Base-by-base conservation (phyloP, 2,113 vertebrate genomes). In the Lophochroa leadbeateri region DNA sequence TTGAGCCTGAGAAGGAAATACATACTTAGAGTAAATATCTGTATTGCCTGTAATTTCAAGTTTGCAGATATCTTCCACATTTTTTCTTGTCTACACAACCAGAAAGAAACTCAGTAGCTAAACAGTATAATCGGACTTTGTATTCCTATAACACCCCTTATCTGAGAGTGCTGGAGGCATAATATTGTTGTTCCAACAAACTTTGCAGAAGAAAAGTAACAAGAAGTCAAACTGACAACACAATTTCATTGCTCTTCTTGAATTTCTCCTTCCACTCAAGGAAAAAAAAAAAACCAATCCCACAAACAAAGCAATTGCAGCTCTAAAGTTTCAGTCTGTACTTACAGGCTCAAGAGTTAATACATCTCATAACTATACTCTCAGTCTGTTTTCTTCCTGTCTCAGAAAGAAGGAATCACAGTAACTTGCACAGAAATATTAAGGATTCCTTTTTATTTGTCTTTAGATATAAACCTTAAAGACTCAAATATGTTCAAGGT, bases 371-470 rank as follows among this genome's bases (percentile, higher is more conserved):
- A 92, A 55, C 81, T 53, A 7, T 5, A 70, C n/a, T 44, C 69
- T 75, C 88, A 55, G 74, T 39, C 52, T 80, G 52, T 20, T 91
- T 79, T 52, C 33, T 67, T 88, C 29, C 52, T 65, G 41, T 57
- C 90, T 95, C 77, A 68, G 50, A 68, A 63, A 70, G 49, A 49
- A 78, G 35, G 23, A 78, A 84, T 44, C 86, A 86, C 80, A 96
- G 58, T 88, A 92, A 91, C 46, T 53, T 77, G 44, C 72, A 91
- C 46, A 70, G 86, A 94, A 86, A 86, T 83, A 77, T 83, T 91
- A 86, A 67, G 50, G 64, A 86, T 82, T 93, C 67, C 27, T 91
- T 93, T 89, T 82, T 87, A 55, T 90, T 93, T 92, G 67, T 82
- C 90, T 88, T 90, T 41, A 75, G 43, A 65, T 58, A 72, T 60